Percentiles rank a stretch among this genome's conserved stretches.
Evolutionary conservation across 2,888 invertebrate genomes (phyloP).

Genomic region (Dorcus parallelipipedus): DNA sequence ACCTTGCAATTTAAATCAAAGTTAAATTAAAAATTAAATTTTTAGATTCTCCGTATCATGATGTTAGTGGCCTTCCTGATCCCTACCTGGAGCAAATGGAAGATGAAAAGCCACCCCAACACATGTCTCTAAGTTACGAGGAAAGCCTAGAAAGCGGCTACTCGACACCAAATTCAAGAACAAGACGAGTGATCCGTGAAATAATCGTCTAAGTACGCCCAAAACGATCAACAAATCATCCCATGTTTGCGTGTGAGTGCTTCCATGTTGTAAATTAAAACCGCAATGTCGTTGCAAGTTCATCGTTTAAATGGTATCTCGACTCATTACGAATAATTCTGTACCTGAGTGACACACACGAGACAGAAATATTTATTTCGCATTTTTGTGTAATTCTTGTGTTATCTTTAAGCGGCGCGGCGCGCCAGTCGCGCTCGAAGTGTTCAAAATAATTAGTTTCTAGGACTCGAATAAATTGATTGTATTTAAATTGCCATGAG

Average conservation of each 20-base stretch:
- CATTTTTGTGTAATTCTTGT: not conserved
- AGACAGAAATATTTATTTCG: conserved; percentile 1
- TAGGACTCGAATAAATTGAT: too few species aligned
- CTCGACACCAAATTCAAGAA: conserved; percentile 90
- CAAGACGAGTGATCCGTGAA: conserved; percentile 88
- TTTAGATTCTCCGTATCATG: conserved; percentile 89
- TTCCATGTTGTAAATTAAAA: not conserved
- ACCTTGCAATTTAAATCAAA: too few species aligned
- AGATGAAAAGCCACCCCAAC: conserved; percentile 82
- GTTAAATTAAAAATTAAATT: conserved; percentile 6
- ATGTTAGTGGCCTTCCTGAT: conserved; percentile 88
- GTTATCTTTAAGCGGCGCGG: too few species aligned
- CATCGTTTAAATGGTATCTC: conserved; percentile 9
- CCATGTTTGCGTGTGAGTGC: not conserved
- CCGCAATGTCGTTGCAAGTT: not conserved
- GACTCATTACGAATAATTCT: conserved; percentile 12
- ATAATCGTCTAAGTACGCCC: conserved; percentile 73
- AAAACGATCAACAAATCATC: not conserved
- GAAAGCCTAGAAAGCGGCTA: conserved; percentile 92
- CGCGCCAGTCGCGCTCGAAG: not conserved
- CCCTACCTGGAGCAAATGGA: conserved; percentile 78
- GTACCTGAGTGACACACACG: conserved; percentile 16
- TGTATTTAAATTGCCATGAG: not conserved
- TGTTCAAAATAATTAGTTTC: not conserved
- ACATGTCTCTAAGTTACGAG: conserved; percentile 86